These are phyloP conservation scores for Plagiodera versicolora DNA, from an alignment of 2,888 invertebrate genomes.

Conservation along the genomic window DNA sequence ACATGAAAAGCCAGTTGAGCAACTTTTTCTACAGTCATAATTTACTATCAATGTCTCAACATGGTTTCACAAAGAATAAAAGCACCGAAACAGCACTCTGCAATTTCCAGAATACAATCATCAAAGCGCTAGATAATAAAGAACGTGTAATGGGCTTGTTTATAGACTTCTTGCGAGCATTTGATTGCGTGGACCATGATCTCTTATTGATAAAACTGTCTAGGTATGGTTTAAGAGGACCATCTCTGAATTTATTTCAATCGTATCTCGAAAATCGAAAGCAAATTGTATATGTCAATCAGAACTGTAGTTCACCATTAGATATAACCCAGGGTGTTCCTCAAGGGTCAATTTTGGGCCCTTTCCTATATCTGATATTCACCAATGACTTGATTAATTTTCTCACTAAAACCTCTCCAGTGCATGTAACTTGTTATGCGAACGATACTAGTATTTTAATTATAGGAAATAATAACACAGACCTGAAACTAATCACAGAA, in stretches of 20 bases:
- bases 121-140: not conserved
- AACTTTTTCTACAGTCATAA: not conserved
- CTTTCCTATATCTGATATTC: not conserved
- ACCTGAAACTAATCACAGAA: not conserved
- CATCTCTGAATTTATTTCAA: not conserved
- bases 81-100: not conserved
- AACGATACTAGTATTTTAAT: not conserved
- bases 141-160: not conserved
- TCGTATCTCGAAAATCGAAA: not conserved
- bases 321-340: not conserved
- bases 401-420: not conserved
- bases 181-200: not conserved
- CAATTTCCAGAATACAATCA: not conserved
- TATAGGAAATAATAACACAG: not conserved
- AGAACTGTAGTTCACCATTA: too few relatives aligned
- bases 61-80: not conserved
- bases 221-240: not conserved
- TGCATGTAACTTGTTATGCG: not conserved
- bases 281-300: not conserved
- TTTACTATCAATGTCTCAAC: not conserved
- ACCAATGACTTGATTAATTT: not conserved
- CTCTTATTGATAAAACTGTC: not conserved
- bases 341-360: not conserved
- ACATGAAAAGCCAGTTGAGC: not conserved
- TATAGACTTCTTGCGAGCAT: not conserved